phyloP scores from a whole-genome alignment of 2,797 vertebrate species.

The Apodemus agrarius region DNA sequence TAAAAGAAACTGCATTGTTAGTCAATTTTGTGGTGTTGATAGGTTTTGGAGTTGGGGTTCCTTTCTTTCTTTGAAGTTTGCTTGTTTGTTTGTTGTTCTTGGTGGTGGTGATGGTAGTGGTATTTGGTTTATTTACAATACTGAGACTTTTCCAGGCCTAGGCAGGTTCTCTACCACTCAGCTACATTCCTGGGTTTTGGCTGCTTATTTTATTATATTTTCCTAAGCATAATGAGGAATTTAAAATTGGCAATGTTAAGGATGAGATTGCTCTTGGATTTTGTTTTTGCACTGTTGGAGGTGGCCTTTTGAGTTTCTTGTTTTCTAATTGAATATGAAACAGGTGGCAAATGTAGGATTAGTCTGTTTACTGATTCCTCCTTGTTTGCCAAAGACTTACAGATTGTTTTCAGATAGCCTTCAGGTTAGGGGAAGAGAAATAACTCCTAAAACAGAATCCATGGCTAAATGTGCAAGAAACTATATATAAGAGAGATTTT shows the following conservation, averaged over 20 bases:
- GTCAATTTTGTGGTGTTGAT: slow-evolving; percentile 30
- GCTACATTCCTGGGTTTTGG: neutral
- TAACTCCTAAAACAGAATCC: slow-evolving; percentile 35
- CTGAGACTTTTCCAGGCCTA: neutral
- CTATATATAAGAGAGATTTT: neutral
- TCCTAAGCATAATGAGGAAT: neutral
- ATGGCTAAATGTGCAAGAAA: slow-evolving; percentile 38
- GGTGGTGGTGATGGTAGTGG: neutral
- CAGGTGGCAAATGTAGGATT: slow-evolving; percentile 46
- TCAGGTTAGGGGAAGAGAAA: slow-evolving; percentile 55
- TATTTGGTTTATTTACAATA: neutral
- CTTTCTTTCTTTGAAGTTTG: neutral
- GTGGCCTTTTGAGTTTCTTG: slow-evolving; percentile 50
- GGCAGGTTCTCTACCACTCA: neutral
- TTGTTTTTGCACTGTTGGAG: slow-evolving; percentile 40
- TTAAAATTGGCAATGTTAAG: slow-evolving; percentile 39
- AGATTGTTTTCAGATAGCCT: slow-evolving; percentile 58
- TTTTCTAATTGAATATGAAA: slow-evolving; percentile 56
- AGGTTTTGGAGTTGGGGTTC: neutral
- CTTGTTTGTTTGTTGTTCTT: neutral
- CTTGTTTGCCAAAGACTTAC: slow-evolving; percentile 48
- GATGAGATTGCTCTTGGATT: neutral
- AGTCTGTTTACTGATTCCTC: slow-evolving; percentile 30
- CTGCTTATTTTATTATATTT: slow-evolving; percentile 60
- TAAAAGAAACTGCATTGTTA: slow-evolving; percentile 50